Evolutionary conservation across 2,113 vertebrate species (phyloP).

Genomic region (Gobiocypris rarus): DNA sequence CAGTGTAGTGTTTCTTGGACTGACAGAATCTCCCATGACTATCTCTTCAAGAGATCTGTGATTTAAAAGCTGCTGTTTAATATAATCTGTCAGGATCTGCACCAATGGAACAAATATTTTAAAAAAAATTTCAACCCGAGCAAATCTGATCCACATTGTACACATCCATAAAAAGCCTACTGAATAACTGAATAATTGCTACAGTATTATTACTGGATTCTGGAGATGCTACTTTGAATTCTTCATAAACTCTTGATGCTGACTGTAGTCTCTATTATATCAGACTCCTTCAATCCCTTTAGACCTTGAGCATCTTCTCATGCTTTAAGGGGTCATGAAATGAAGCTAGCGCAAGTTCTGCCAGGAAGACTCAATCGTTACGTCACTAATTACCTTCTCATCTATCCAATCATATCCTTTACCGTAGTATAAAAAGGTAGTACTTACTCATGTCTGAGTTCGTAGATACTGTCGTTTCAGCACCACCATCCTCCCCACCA

Average conservation of each 20-base stretch:
- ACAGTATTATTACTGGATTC: not conserved
- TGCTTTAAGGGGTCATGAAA: not conserved
- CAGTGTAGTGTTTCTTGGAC: slow-evolving; percentile 6
- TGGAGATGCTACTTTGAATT: not conserved
- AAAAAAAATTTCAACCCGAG: no score
- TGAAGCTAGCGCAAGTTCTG: no score
- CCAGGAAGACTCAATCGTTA: no score
- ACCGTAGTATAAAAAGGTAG: no score
- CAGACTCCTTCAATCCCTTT: not conserved
- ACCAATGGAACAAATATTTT: slow-evolving; percentile 7
- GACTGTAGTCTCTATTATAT: not conserved
- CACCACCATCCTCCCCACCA: no score
- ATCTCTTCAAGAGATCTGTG: slow-evolving; percentile 1
- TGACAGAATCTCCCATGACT: not conserved
- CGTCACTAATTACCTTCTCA: no score
- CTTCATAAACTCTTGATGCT: not conserved
- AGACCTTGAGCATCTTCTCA: slow-evolving; percentile 12
- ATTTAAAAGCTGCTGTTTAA: slow-evolving; percentile 14
- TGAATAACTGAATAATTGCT: slow-evolving; percentile 1
- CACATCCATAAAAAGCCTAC: not conserved
- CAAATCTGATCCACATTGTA: not conserved
- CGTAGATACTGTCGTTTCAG: no score
- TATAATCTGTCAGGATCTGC: not conserved
- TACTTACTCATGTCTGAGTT: no score
- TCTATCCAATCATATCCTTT: no score